A percentile compares a stretch with the other conserved stretches of the same genome.
Evolutionary conservation across 1,140 invertebrate species (phyloP).

Genomic region (Atta texana): DNA sequence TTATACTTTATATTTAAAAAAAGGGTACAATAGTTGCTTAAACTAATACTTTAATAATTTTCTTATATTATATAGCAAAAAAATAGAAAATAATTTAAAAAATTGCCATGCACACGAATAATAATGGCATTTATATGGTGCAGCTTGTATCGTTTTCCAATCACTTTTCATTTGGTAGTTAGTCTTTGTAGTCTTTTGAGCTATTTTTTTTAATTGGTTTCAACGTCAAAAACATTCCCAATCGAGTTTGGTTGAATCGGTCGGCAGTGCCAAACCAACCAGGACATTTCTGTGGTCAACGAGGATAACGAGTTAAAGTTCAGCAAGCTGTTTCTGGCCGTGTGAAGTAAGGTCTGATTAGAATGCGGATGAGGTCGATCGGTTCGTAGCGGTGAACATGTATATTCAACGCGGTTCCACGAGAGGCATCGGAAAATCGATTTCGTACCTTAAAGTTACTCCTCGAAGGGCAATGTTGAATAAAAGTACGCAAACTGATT

Average conservation of each 20-base stretch:
- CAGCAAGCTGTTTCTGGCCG: slow-evolving; percentile 77
- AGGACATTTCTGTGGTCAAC: slow-evolving; percentile 69
- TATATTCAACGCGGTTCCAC: slow-evolving; percentile 75
- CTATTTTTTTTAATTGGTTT: slow-evolving; percentile 55
- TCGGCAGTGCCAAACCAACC: slow-evolving; percentile 69
- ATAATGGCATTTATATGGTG: slow-evolving; percentile 7
- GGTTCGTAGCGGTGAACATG: slow-evolving; percentile 69
- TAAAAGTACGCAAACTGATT: slow-evolving; percentile 70
- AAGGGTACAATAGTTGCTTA: neutral
- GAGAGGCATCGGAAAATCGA: slow-evolving; percentile 71
- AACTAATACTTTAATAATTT: neutral
- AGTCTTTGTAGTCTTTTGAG: slow-evolving; percentile 12
- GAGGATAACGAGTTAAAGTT: slow-evolving; percentile 78
- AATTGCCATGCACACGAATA: slow-evolving; percentile 1
- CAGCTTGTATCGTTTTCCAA: slow-evolving; percentile 26
- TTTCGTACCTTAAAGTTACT: slow-evolving; percentile 68
- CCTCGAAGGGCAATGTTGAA: slow-evolving; percentile 54
- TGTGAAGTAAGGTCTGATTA: slow-evolving; percentile 78
- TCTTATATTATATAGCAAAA: neutral
- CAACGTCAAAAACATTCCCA: slow-evolving; percentile 68
- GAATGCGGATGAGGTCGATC: slow-evolving; percentile 79
- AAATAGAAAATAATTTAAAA: neutral
- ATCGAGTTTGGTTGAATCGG: slow-evolving; percentile 62
- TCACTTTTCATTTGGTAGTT: slow-evolving; percentile 41
- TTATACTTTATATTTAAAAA: neutral